Evolutionary conservation across 2,888 invertebrate species (phyloP).

Genomic region (Drosophila recens): DNA sequence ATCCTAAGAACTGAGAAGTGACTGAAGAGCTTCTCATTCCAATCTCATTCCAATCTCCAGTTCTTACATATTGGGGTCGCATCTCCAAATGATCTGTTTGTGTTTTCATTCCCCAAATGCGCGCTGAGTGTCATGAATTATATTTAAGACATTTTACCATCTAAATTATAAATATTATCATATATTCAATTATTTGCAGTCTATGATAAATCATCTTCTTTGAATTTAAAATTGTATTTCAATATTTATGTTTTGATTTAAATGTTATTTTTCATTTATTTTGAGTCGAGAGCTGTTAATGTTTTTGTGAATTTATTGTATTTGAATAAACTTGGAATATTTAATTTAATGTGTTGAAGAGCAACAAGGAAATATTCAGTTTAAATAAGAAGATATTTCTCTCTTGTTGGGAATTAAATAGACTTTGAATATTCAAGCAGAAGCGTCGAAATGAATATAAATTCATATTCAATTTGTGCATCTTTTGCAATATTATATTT

Average conservation of each 20-base stretch:
- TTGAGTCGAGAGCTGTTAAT: background rate
- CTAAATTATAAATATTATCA: background rate
- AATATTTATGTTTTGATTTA: background rate
- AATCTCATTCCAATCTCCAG: background rate
- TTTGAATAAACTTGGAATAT: background rate
- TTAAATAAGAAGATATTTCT: background rate
- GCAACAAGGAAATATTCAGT: background rate
- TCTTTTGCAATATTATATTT: background rate
- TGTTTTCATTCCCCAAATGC: slow-evolving; percentile 1
- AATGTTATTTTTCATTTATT: background rate
- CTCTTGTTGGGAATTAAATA: background rate
- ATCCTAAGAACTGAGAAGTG: slow-evolving; percentile 22
- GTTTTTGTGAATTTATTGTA: background rate
- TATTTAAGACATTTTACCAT: background rate
- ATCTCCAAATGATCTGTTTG: slow-evolving; percentile 21
- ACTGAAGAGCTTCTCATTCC: background rate
- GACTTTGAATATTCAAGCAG: background rate
- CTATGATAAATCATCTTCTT: background rate
- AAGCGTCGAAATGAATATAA: background rate
- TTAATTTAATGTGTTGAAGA: background rate
- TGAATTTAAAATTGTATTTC: background rate
- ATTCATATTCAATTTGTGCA: background rate
- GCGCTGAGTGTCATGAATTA: slow-evolving; percentile 1
- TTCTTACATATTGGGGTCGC: slow-evolving; percentile 42
- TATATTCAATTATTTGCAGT: background rate